Evolutionary conservation across 2,888 invertebrate genomes (phyloP), one percentile per base, ranked within the genome.

Genomic region (Stenodema calcarata): DNA sequence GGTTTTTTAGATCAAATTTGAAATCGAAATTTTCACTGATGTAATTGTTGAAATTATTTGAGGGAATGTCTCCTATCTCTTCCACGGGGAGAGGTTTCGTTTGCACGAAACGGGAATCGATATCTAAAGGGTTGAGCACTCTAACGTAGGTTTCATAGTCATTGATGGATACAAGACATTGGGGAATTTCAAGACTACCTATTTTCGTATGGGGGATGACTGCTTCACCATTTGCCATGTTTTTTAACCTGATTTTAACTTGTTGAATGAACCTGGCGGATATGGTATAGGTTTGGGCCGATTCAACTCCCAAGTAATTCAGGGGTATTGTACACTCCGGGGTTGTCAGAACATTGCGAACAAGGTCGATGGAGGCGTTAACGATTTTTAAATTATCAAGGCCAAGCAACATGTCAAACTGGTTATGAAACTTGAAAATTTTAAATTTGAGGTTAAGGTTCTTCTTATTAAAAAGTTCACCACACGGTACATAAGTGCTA

Each of bases 361-460:
- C 62, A 6, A 81, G 14, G 41, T 81, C 41, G 7, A 81, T 62
- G 12, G n/a, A n/a, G 18, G 81, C 81, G 30, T 28, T 62, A 16
- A 81, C 7, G 7, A n/a, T 11, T 81, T 81, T 81, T 14, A 81
- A 41, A 41, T 47, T 47, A 35, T 81, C 81, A n/a, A 81, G 35
- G 54, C 81, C 81, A 14, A 81, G 7, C 1, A 81, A 30, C 62
- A 81, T 54, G 81, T 81, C 81, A 62, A 81, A 81, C n/a, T 62
- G 16, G 12, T 11, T 16, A 27, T 81, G 81, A 23, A 84, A 73
- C 7, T 7, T 7, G 30, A 84, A 84, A 14, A 73, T 12, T 35
- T 75, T 30, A 27, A 84, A 84, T 84, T 84, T 84, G 4, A 81
- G 42, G 18, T 70, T 70, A 16, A 41, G 78, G 14, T 78, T 78